Evolutionary conservation across 2,113 vertebrate genomes (phyloP), one percentile per base, ranked within the genome.

Genomic region (Trinectes maculatus): DNA sequence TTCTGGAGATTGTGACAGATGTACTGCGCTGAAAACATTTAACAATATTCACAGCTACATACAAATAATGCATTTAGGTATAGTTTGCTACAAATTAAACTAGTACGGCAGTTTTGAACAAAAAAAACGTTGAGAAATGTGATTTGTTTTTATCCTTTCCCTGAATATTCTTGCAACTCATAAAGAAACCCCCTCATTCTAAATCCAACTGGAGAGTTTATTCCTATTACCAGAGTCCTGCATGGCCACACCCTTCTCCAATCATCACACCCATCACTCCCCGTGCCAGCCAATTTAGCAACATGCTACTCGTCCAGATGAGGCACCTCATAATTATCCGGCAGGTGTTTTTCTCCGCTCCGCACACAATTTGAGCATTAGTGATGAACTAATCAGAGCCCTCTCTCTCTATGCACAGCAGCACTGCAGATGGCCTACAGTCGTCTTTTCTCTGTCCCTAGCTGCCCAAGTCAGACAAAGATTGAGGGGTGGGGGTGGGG

Each of bases 381-480:
- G 33, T 52, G 36, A 42, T 47, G 39, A 59, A 48, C 73, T 79
- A 77, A 87, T 86, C 74, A 48, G 59, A 54, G 77, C 36, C 21
- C 77, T 77, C 67, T 80, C 34, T 67, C 44, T 26, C 19, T 19
- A 42, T 18, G 49, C 21, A 6, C 49, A 56, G 56, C 57, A 60
- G 65, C 60, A 18, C 57, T 76, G 62, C 89, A 91, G 85, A 87
- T 87, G 85, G 84, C 65, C 64, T 33, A 46, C 33, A 71, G 70
- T 56, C 54, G 7, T 37, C 44, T 55, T 66, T 75, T 80, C 63
- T 79, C 2, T 47, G 71, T 69, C 72, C 29, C 39, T n/a, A 42
- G 49, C 53, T 34, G 33, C 65, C 58, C 47, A 18, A 29, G 34
- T 21, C 49, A 51, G 44, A 26, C 83, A 69, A 67, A 31, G 86